Percentiles rank a stretch among this genome's conserved stretches.
Conservation (phyloP, 2,113 vertebrate genomes). For the Vulpes lagopus region DNA sequence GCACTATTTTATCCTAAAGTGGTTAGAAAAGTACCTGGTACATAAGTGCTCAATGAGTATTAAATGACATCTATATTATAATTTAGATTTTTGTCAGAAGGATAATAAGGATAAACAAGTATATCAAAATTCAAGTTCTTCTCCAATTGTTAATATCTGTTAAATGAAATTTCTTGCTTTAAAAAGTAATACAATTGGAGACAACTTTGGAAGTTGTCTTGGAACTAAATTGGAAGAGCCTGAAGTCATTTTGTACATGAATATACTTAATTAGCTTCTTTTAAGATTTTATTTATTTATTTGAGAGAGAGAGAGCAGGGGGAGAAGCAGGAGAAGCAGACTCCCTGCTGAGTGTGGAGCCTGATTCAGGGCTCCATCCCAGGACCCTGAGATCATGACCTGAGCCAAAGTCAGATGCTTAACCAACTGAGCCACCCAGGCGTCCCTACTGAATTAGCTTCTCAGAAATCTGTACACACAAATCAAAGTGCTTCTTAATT, state of each 20-base stretch:
- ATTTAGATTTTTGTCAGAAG: neutral
- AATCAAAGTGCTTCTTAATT: slow-evolving; percentile 30
- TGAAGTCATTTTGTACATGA: neutral
- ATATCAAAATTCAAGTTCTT: slow-evolving; percentile 5
- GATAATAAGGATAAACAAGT: slow-evolving; percentile 26
- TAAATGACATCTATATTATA: neutral
- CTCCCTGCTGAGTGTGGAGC: neutral
- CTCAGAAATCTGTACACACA: neutral
- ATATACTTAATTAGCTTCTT: slow-evolving; percentile 2
- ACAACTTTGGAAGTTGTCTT: neutral
- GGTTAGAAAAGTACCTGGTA: neutral
- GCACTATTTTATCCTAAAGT: neutral
- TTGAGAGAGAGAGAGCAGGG: neutral
- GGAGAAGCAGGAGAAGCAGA: neutral
- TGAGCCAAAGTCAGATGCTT: neutral
- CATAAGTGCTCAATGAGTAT: neutral
- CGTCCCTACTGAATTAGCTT: neutral
- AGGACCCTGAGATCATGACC: neutral
- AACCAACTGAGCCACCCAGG: neutral
- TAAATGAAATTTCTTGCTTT: slow-evolving; percentile 35
- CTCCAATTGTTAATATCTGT: neutral
- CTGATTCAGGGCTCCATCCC: neutral
- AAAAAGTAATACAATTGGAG: slow-evolving; percentile 28
- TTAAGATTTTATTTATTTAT: neutral
- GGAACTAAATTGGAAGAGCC: neutral